Conservation (phyloP, 1,140 invertebrate genomes). For the Ceratosolen solmsi region DNA sequence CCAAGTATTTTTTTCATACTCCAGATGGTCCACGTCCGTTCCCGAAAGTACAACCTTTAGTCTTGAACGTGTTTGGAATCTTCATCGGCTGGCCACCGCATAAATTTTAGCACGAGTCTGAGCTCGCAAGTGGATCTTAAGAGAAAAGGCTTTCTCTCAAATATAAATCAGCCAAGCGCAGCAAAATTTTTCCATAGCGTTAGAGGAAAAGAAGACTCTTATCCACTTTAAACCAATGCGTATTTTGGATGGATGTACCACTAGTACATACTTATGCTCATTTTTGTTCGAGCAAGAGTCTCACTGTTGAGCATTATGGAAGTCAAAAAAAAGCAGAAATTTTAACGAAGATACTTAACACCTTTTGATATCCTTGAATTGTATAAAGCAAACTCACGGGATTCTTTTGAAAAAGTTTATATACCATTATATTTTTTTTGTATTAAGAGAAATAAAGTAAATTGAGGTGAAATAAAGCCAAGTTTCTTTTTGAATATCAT, state of each 20-base stretch:
- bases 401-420: neutral
- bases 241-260: neutral
- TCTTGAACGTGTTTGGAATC: conserved; percentile 45
- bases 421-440: neutral
- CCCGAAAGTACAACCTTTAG: conserved; percentile 44
- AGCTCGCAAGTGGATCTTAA: conserved; percentile 21
- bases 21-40: conserved; percentile 42
- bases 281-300: neutral
- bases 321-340: neutral
- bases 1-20: neutral
- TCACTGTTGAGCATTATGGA: neutral
- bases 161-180: conserved; percentile 38
- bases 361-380: neutral
- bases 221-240: conserved; percentile 35
- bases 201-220: conserved; percentile 13
- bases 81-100: neutral
- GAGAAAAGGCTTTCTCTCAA: conserved; percentile 39
- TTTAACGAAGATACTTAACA: neutral
- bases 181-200: conserved; percentile 23
- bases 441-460: neutral
- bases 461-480: neutral
- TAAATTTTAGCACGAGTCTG: conserved; percentile 33
- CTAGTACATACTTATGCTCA: neutral
- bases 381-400: neutral
- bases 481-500: neutral